A percentile compares a stretch with the other conserved stretches of the same genome.
phyloP scores from a whole-genome alignment of 2,113 vertebrate species.

The Brachyhypopomus gauderio region DNA sequence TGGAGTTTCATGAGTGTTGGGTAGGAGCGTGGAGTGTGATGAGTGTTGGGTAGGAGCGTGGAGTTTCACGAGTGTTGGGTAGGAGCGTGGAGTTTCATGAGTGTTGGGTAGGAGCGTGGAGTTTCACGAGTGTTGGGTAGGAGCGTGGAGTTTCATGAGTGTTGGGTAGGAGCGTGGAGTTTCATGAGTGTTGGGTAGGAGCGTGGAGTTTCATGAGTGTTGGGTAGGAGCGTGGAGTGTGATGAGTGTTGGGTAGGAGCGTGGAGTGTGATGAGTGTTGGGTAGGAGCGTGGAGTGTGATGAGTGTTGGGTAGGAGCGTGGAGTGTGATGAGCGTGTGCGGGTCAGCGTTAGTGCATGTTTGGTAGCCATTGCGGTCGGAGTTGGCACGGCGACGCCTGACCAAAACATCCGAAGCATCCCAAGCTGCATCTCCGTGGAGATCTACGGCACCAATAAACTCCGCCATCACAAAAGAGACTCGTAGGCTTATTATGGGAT shows the following conservation, averaged over 20 bases:
- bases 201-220: too few species aligned
- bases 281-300: too few species aligned
- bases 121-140: conserved; percentile 49
- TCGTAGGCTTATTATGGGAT: conserved; percentile 19
- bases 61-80: conserved; percentile 50
- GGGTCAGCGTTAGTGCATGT: neutral
- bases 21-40: conserved; percentile 53
- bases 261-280: conserved; percentile 51
- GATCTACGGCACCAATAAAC: conserved; percentile 7
- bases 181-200: conserved; percentile 52
- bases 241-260: conserved; percentile 52
- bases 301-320: too few species aligned
- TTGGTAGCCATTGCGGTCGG: too few species aligned
- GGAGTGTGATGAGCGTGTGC: neutral
- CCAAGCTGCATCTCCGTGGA: neutral
- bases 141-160: too few species aligned
- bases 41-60: conserved; percentile 54
- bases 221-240: conserved; percentile 54
- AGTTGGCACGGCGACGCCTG: neutral
- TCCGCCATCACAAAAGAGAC: conserved; percentile 22
- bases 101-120: conserved; percentile 53
- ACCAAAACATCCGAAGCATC: neutral
- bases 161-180: conserved; percentile 54
- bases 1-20: too few species aligned
- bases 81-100: too few species aligned